Evolutionary conservation across 37 sponge, comb jelly and placozoan species (phyloP), one percentile per base, ranked within the genome.

Genomic region (Agelas oroides): DNA sequence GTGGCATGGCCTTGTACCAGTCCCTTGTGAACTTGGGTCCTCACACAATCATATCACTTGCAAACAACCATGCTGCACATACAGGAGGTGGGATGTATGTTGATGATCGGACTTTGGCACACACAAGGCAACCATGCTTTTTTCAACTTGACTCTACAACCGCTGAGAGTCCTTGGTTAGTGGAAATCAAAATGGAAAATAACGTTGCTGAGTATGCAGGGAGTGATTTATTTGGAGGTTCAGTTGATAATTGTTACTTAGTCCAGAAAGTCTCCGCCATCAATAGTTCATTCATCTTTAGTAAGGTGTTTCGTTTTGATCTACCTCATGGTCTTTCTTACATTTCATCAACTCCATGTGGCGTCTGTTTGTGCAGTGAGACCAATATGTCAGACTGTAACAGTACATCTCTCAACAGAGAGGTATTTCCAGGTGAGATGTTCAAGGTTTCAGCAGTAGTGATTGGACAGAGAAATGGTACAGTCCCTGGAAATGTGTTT

Each of bases 191-290:
- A 61, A 61, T 61, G 62, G 25, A 27, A 5, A 61, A 61, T 25
- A 61, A 61, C 62, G 11, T 2, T 61, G 62, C 62, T 61, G 62
- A 25, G 62, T 61, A 61, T 61, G 62, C 62, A 61, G 62, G 62
- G 25, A 61, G 62, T 61, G 25, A 61, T 23, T 27, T 61, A 11
- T 61, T 61, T 25, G 62, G 62, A 61, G 62, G 62, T 23, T 61
- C 27, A 27, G 11, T 61, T 5, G 62, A 61, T 61, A 23, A 61
- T 27, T 61, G 62, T 25, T 61, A 61, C 14, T 5, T 61, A 61
- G 2, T 61, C 11, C 5, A 61, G 62, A 61, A 11, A 61, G 5
- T 27, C 25, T 61, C 5, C 11, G 62, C 62, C 46, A 46, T 46
- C 46, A 46, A 46, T 8, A 46, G 46, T 46, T 46, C 46, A 46